Evolutionary conservation across 2,797 vertebrate species (phyloP).

Genomic region (Centropyge bicolor): DNA sequence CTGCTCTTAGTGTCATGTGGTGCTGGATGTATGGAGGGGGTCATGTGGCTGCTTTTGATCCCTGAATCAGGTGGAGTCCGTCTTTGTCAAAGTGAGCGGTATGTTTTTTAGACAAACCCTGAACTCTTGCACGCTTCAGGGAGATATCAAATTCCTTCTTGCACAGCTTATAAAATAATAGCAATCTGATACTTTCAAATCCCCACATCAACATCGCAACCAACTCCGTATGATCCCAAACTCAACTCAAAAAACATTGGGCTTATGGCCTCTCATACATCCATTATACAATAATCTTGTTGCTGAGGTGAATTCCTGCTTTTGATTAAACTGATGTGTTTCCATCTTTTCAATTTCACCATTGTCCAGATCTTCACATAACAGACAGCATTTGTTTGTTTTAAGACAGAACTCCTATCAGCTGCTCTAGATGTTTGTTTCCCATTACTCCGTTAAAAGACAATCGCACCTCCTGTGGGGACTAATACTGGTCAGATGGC

Average conservation of each 20-base stretch:
- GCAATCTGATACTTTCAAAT: neutral
- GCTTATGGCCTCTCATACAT: neutral
- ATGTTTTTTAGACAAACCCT: neutral
- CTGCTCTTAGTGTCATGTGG: neutral
- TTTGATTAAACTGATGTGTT: constrained; percentile 11
- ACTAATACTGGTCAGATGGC: constrained; percentile 56
- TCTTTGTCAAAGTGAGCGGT: neutral
- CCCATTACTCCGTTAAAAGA: constrained; percentile 19
- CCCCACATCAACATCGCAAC: neutral
- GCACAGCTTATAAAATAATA: neutral
- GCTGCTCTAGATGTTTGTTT: constrained; percentile 9
- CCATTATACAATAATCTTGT: neutral
- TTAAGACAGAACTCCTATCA: neutral
- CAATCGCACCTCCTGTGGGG: constrained; percentile 54
- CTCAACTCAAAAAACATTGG: neutral
- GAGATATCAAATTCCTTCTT: neutral
- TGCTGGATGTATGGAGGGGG: neutral
- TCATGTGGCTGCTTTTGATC: neutral
- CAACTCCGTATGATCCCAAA: neutral
- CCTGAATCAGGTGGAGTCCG: neutral
- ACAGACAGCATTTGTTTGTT: neutral
- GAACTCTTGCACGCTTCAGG: neutral
- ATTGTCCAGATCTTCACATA: neutral
- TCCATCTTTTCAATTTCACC: neutral
- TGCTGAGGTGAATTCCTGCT: constrained; percentile 7